Percentiles rank a stretch among this genome's conserved stretches.
Evolutionary conservation across 2,113 vertebrate species (phyloP).

Genomic region (Chascanopsetta lugubris): DNA sequence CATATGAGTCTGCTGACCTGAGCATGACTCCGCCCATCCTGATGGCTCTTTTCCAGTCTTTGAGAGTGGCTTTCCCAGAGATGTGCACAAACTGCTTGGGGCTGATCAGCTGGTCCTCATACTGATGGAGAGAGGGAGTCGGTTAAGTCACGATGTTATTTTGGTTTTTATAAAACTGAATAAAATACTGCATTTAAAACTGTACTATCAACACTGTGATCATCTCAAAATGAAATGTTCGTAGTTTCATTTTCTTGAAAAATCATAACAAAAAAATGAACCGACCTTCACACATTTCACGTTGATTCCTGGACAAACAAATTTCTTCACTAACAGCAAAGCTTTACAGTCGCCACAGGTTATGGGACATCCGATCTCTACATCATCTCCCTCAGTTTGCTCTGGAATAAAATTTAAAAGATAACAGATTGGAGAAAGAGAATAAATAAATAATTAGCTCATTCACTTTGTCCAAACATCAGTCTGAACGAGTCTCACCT

Average conservation of each 20-base stretch:
- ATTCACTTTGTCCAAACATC: neutral
- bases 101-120: slow-evolving; percentile 96
- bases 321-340: slow-evolving; percentile 94
- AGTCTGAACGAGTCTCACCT: slow-evolving; percentile 56
- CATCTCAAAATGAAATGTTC: no score
- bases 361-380: slow-evolving; percentile 93
- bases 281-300: slow-evolving; percentile 97
- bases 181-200: no score
- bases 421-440: neutral
- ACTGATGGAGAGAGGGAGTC: slow-evolving; percentile 76
- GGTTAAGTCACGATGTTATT: neutral
- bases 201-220: no score
- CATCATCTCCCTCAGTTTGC: slow-evolving; percentile 86
- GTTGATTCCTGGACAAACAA: slow-evolving; percentile 97
- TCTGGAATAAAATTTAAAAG: slow-evolving; percentile 74
- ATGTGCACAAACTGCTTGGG: slow-evolving; percentile 98
- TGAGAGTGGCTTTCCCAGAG: slow-evolving; percentile 96
- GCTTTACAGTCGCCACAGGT: slow-evolving; percentile 97
- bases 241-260: no score
- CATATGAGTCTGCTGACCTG: slow-evolving; percentile 79
- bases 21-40: slow-evolving; percentile 96
- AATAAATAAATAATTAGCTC: neutral
- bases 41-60: slow-evolving; percentile 99
- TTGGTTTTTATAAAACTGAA: neutral
- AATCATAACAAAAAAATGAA: no score